Evolutionary conservation across 2,113 vertebrate species (phyloP).

Genomic region (Sceloporus undulatus): DNA sequence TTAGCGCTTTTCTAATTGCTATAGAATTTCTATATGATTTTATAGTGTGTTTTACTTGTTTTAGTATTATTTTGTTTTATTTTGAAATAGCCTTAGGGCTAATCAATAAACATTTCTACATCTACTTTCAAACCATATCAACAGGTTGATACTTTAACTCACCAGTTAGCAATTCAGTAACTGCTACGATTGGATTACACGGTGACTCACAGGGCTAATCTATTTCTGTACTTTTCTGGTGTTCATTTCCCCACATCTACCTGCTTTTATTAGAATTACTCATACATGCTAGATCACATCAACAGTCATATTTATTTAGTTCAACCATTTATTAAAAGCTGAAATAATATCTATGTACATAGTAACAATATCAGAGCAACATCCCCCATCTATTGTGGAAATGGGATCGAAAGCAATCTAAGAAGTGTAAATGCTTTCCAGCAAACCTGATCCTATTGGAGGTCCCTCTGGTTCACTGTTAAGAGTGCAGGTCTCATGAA

Average conservation of each 20-base stretch:
- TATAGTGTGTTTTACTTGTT: too few species aligned
- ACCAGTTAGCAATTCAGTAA: background rate
- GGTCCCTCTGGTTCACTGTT: background rate
- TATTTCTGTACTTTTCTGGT: background rate
- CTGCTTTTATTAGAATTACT: constrained; percentile 23
- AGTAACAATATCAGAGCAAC: background rate
- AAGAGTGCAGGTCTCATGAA: background rate
- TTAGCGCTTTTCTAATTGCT: too few species aligned
- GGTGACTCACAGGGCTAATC: background rate
- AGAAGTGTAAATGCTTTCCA: background rate
- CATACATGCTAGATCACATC: background rate
- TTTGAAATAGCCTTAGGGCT: too few species aligned
- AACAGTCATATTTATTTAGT: constrained; percentile 1
- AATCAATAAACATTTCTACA: too few species aligned
- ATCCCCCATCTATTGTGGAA: background rate
- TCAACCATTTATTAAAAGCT: constrained; percentile 2
- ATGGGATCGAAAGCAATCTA: background rate
- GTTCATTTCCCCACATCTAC: background rate
- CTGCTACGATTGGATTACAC: background rate
- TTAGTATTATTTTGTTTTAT: too few species aligned
- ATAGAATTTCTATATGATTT: too few species aligned
- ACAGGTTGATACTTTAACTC: background rate
- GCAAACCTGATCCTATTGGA: background rate
- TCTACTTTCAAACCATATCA: background rate
- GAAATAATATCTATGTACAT: background rate